Base-by-base conservation (phyloP, 2,888 invertebrate genomes). In the Aleiodes testaceus region DNA sequence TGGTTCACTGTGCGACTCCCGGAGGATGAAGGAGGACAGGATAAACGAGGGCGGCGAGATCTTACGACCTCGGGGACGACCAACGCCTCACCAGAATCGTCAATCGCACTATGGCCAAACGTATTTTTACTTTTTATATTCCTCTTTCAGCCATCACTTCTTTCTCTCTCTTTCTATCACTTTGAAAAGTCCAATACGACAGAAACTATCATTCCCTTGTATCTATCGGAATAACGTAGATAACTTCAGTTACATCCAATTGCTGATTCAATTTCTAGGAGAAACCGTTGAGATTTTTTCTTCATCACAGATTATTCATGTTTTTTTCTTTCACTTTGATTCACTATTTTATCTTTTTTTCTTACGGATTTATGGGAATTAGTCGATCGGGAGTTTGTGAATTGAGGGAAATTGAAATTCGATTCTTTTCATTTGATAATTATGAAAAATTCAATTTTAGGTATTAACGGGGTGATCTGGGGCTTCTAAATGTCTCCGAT, bases 41-140 rank as follows among this genome's bases (percentile, higher is more conserved):
- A 75, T 72, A 72, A 75, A 75, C 74, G 67, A 74, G 74, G 67
- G 69, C 55, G 70, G 66, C 65, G 66, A 72, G 73, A 74, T 77
- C 71, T 77, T 75, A 77, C 74, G 77, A 77, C 77, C 74, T 75
- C 69, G 49, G 77, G 71, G 74, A 72, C 74, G 44, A 70, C 47
- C 52, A 36, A 36, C 36, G 36, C 36, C 36, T 36, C 36, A 36
- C 36, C 36, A 36, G 36, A 36, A 36, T 36, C 36, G 36, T 36
- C 36, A 36, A 36, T 36, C 36, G 36, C 36, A 36, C 36, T 36
- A 36, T 36, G 36, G 36, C 36, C 36, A 36, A 42, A 44, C 47
- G 36, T 63, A 63, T 69, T 45, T 44, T 55, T 44, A 26, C 65
- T 69, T 65, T 30, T 52, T 70, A 63, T 72, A 36, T 9, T 42